Evolutionary conservation across 1,140 invertebrate species (phyloP), one percentile per base, ranked within the genome.

Genomic region (Apolygus lucorum): DNA sequence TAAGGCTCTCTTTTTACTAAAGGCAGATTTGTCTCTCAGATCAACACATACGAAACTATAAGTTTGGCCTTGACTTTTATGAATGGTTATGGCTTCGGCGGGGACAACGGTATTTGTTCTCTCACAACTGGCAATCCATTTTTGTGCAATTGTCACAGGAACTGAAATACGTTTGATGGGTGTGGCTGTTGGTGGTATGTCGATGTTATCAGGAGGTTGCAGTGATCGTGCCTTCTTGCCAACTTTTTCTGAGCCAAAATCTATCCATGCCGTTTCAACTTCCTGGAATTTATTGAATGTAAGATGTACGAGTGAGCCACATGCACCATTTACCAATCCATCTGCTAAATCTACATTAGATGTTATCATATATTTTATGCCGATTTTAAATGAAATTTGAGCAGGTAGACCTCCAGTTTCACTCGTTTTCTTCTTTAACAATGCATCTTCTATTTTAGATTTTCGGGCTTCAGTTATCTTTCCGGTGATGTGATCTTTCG

Each of bases 1-100:
- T 17, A 49, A 11, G 8, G 8, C 34, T 49, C 34, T 49, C 8
- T 11, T 49, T 49, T 49, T 77, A 52, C 34, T 62, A 24, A 62
- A 62, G n/a, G n/a, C n/a, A n/a, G n/a, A n/a, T n/a, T n/a, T n/a
- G n/a, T n/a, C n/a, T n/a, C n/a, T n/a, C n/a, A n/a, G n/a, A 22
- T 62, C 54, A 8, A 62, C 4, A 22, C 54, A 62, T 62, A 62
- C 24, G 14, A 4, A 4, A 24, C 22, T 22, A 25, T 65, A 65
- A 17, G 22, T 65, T 28, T 65, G 63, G 11, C 63, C 63, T 25
- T 65, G 63, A 26, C 2, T 11, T 29, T 65, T 65, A 25, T 65
- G 63, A 29, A 65, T 28, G 2, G 63, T 65, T 17, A 65, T 8
- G 8, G 63, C 63, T 28, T 65, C 24, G 14, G 63, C 63, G 11